Evolutionary conservation across 2,113 vertebrate species (phyloP), one percentile per base, ranked within the genome.

Genomic region (Sceloporus tristichus): DNA sequence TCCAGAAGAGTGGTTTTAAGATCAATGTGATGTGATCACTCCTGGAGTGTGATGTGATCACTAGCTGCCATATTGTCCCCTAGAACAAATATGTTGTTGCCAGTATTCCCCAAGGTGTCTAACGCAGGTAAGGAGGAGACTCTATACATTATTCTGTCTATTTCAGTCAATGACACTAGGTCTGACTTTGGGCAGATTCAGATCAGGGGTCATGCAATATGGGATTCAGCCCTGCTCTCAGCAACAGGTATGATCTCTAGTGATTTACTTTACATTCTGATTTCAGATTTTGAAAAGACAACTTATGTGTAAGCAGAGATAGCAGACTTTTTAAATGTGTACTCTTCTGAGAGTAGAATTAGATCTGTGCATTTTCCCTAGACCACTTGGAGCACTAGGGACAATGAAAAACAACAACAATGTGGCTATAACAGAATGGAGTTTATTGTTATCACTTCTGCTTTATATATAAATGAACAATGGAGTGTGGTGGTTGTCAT

Each of bases 401-500:
- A 27, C 25, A 92, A 83, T 80, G 54, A 53, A 34, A 25, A 85
- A 65, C 7, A 42, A n/a, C 29, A 75, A 40, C 65, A 18, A 62
- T 62, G 79, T 53, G 54, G 85, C 59, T 18, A 54, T 91, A 83
- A 85, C 89, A 40, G 9, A 80, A 40, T 86, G 40, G 66, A 68
- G 85, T 79, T 68, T 70, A 78, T 70, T 34, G 48, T 79, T 86
- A 38, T 70, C 19, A 3, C 74, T 29, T 14, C 62, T 68, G 13
- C 66, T n/a, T 38, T 40, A 66, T 87, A 90, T 82, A 89, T 84
- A 82, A 92, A 92, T 92, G 86, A 42, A 90, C 42, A 92, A 53
- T 92, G 83, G 86, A 13, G 42, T 90, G 75, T 90, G 66, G 71
- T 91, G 88, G 88, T 87, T 94, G 88, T 90, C 87, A 90, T 87